Percentiles rank a stretch among this genome's conserved stretches.
Conservation (phyloP, 2,113 vertebrate species). For the Sinocyclocheilus maitianheensis region DNA sequence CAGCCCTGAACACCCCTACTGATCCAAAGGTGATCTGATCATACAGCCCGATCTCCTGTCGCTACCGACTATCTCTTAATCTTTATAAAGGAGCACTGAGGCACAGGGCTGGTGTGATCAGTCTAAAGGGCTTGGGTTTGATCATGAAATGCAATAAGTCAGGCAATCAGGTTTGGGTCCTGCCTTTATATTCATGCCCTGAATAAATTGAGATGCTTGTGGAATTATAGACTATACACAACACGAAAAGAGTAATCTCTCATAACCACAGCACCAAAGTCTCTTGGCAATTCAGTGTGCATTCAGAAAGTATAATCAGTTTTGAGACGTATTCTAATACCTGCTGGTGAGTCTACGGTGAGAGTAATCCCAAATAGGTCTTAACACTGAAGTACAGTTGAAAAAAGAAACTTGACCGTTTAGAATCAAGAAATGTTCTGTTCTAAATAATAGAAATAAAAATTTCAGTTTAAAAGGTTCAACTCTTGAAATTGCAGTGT, state of each 20-base stretch:
- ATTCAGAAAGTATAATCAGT: conserved; percentile 37
- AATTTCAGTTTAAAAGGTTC: conserved; percentile 56
- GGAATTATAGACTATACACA: conserved; percentile 4
- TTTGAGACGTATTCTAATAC: conserved; percentile 28
- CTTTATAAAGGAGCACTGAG: background rate
- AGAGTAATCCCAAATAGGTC: conserved; percentile 68
- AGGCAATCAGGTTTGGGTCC: background rate
- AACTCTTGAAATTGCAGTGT: conserved; percentile 65
- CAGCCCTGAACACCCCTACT: background rate
- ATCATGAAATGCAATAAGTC: conserved; percentile 8
- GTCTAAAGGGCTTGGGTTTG: conserved; percentile 20
- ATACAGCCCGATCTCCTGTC: conserved; percentile 15
- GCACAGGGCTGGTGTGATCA: background rate
- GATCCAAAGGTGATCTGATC: conserved; percentile 11
- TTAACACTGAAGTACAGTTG: conserved; percentile 60
- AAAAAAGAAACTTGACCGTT: conserved; percentile 51
- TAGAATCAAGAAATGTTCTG: conserved; percentile 57
- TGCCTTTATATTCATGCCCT: background rate
- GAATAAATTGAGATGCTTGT: conserved; percentile 12
- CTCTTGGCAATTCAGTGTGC: conserved; percentile 40
- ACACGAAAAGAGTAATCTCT: conserved; percentile 25
- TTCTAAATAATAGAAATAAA: conserved; percentile 54
- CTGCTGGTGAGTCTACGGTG: conserved; percentile 69
- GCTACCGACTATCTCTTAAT: conserved; percentile 5
- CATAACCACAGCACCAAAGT: conserved; percentile 5